These are phyloP conservation scores for Tricholauxania praeusta DNA, from an alignment of 2,888 invertebrate genomes.

Conservation along the genomic window DNA sequence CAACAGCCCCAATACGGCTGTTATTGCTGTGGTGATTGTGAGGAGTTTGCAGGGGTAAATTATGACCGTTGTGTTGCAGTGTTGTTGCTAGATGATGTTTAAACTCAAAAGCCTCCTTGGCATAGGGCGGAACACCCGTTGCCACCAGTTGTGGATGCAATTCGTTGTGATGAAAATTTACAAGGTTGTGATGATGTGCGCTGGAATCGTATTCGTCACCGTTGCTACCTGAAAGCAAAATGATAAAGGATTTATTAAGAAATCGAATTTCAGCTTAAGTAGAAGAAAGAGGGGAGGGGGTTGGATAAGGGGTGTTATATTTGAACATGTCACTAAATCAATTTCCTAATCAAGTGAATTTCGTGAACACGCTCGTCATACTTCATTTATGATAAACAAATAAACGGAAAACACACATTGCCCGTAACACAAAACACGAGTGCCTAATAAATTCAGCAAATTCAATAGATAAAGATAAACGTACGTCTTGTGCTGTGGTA, in stretches of 20 bases:
- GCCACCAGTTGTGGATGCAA: constrained; percentile 28
- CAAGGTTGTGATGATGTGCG: constrained; percentile 52
- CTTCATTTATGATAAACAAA: constrained; percentile 42
- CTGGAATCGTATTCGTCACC: constrained; percentile 72
- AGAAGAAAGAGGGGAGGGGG: neutral
- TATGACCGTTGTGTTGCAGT: constrained; percentile 31
- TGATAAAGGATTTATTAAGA: constrained; percentile 10
- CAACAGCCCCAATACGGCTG: neutral
- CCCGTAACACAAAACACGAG: constrained; percentile 34
- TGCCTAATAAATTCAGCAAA: constrained; percentile 29
- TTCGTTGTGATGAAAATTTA: constrained; percentile 46
- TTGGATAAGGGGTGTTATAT: neutral
- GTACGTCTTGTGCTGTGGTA: too few relatives aligned
- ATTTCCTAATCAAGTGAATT: neutral
- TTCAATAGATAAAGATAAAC: constrained; percentile 16
- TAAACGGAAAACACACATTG: constrained; percentile 28
- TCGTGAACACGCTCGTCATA: neutral
- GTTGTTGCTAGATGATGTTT: constrained; percentile 15
- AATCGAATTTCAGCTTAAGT: constrained; percentile 12
- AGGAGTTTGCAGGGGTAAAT: constrained; percentile 49
- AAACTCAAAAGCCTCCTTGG: constrained; percentile 21
- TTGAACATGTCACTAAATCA: neutral
- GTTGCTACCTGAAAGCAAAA: constrained; percentile 71
- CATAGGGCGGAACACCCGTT: constrained; percentile 16
- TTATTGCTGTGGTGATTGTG: constrained; percentile 41